Evolutionary conservation across 2,888 invertebrate genomes (phyloP), one percentile per base, ranked within the genome.

Genomic region (Augiades crinisus): DNA sequence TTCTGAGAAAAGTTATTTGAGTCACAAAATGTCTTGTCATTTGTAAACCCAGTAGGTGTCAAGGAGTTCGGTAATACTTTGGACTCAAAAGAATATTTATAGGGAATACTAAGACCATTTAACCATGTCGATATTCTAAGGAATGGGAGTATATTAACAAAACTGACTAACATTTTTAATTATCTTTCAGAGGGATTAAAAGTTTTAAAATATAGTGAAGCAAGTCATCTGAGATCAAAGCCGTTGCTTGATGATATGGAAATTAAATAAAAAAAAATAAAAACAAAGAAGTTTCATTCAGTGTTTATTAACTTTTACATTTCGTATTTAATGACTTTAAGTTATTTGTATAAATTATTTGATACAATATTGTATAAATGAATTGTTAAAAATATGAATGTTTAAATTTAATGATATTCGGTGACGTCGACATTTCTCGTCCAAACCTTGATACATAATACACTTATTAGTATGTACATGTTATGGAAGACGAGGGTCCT

Each of bases 401-500:
- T 74, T 78, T 66, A 67, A 66, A 67, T 74, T 65, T 67, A 65
- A 67, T 74, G 68, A 69, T 72, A 75, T 69, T 60, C 55, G 59
- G 58, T 59, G 58, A 65, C 65, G 41, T 41, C 41, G 16, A 38
- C 16, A 22, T 41, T 41, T 41, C 41, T 47, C 31, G 17, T 31
- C 49, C 33, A 37, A 14, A 44, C 43, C 44, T 54, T 50, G 47
- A 51, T 57, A 68, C 65, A 63, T 64, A 67, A 63, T 61, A 66
- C 61, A 62, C 61, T 60, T 65, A 64, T 61, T 62, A 59, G 61
- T 60, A 64, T 70, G n/a, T 72, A 68, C 36, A 75, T 73, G 64
- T 72, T 81, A 80, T 82, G 87, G 87, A 86, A 88, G 88, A 87
- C 85, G 68, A 78, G 83, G 83, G 78, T 72, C 68, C 73, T 67